These are phyloP conservation scores for Lasaia peninsularis DNA, from an alignment of 1,140 invertebrate genomes.

Conservation along the genomic window DNA sequence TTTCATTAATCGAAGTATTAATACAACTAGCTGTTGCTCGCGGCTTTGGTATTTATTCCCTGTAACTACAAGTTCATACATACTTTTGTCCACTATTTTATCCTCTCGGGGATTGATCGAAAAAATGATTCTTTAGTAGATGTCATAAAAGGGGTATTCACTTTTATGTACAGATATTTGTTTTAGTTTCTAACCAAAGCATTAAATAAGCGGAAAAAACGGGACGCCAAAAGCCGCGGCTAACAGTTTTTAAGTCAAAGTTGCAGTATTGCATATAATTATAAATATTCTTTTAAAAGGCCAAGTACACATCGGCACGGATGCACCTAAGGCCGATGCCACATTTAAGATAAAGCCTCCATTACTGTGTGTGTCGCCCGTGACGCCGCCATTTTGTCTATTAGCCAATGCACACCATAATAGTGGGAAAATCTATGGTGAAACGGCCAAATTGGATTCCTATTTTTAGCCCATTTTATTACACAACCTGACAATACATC, in stretches of 20 bases:
- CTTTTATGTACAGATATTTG: no score
- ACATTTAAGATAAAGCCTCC: constrained; percentile 61
- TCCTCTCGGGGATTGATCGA: no score
- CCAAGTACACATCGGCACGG: constrained; percentile 52
- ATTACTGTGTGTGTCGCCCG: constrained; percentile 66
- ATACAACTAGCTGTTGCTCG: no score
- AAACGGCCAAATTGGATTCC: constrained; percentile 56
- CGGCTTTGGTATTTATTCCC: no score
- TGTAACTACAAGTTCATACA: no score
- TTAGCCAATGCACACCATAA: constrained; percentile 54
- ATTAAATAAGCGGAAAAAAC: no score
- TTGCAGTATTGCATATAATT: neutral
- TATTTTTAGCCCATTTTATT: constrained; percentile 35
- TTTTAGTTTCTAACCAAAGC: no score
- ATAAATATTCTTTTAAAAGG: constrained; percentile 32
- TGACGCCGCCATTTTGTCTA: constrained; percentile 60
- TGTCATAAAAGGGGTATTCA: no score
- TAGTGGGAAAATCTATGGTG: constrained; percentile 60
- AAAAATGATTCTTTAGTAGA: no score
- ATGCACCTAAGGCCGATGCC: constrained; percentile 65
- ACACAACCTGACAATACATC: constrained; percentile 8
- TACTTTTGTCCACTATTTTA: no score
- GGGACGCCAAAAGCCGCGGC: neutral
- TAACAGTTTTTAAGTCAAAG: neutral
- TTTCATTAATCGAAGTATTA: no score